Percentiles rank a stretch among this genome's conserved stretches.
phyloP scores from a whole-genome alignment of 2,113 vertebrate genomes.

The Peucedramus taeniatus region DNA sequence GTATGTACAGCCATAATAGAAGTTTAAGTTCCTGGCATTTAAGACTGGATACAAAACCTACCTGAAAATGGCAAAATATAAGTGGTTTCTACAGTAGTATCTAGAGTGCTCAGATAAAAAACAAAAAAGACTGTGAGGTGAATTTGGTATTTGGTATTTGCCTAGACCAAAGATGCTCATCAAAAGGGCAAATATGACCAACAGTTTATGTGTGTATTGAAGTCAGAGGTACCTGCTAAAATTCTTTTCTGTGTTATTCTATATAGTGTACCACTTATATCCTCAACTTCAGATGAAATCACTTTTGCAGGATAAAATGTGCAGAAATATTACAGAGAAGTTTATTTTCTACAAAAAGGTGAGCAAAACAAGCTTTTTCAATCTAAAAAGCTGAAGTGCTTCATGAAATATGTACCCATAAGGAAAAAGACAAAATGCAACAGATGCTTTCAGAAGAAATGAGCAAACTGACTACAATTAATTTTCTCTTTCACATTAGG shows the following conservation, averaged over 20 bases:
- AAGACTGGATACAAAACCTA: neutral
- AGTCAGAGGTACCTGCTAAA: neutral
- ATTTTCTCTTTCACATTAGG: neutral
- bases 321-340: neutral
- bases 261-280: neutral
- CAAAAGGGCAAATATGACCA: neutral
- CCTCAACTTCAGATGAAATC: neutral
- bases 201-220: neutral
- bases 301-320: neutral
- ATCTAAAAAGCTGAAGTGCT: neutral
- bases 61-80: neutral
- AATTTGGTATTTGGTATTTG: neutral
- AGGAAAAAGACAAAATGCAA: neutral
- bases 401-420: neutral
- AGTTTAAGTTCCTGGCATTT: neutral
- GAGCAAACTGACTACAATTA: neutral
- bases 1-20: neutral
- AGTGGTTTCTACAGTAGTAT: neutral
- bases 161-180: neutral
- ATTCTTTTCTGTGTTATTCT: neutral
- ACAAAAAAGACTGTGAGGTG: neutral
- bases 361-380: neutral
- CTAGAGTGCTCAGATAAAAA: neutral
- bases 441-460: neutral
- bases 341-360: neutral